phyloP scores from a whole-genome alignment of 2,888 invertebrate species.

The Lasioglossum morio region DNA sequence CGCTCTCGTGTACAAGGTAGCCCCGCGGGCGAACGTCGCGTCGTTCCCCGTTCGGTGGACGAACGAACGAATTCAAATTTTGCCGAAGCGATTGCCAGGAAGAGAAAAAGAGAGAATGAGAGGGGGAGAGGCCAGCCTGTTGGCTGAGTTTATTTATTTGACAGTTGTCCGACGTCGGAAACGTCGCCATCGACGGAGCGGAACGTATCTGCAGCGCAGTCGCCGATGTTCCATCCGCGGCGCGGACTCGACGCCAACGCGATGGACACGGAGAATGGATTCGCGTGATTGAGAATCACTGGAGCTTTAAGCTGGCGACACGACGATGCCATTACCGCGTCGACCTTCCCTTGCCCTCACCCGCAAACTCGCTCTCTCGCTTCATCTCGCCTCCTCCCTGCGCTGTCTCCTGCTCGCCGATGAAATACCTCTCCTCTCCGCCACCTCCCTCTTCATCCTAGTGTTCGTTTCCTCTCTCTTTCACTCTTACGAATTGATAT shows the following conservation, averaged over 20 bases:
- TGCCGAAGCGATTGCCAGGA: background rate
- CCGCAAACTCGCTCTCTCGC: slow-evolving; percentile 53
- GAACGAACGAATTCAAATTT: slow-evolving; percentile 31
- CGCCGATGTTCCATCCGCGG: slow-evolving; percentile 26
- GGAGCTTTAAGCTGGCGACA: slow-evolving; percentile 80
- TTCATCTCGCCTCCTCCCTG: slow-evolving; percentile 51
- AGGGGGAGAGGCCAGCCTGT: background rate
- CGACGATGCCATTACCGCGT: slow-evolving; percentile 81
- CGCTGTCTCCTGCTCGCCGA: slow-evolving; percentile 51
- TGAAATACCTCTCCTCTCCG: slow-evolving; percentile 28
- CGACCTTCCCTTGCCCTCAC: slow-evolving; percentile 71
- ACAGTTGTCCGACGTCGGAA: slow-evolving; percentile 37
- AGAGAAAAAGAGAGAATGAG: background rate
- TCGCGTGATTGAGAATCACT: slow-evolving; percentile 79
- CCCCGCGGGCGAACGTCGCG: slow-evolving; percentile 24
- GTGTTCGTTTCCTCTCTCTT: slow-evolving; percentile 23
- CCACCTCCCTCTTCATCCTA: slow-evolving; percentile 14
- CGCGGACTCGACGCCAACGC: slow-evolving; percentile 36
- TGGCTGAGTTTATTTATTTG: slow-evolving; percentile 51
- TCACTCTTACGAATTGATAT: slow-evolving; percentile 40
- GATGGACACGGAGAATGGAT: slow-evolving; percentile 67
- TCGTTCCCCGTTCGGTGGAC: background rate
- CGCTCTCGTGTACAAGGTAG: slow-evolving; percentile 4
- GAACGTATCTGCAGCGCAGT: slow-evolving; percentile 32
- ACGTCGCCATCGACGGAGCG: slow-evolving; percentile 37